Conservation (phyloP, 2,888 invertebrate species). For the Mesochorus sp. region DNA sequence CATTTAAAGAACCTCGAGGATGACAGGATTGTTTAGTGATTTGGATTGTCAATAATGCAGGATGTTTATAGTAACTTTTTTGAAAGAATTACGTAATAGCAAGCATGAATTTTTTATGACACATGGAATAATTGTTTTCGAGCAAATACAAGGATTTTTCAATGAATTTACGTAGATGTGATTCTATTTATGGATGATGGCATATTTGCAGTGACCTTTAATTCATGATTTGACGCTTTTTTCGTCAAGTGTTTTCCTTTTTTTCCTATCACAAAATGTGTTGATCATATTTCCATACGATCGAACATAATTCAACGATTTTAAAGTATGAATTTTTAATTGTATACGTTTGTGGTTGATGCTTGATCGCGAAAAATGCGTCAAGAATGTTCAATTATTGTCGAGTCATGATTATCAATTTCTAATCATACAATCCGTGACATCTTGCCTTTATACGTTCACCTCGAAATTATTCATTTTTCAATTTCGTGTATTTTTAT, state of each 20-base stretch:
- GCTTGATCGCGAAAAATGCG: no score
- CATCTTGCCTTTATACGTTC: background rate
- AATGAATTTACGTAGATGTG: background rate
- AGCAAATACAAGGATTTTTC: background rate
- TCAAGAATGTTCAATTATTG: background rate
- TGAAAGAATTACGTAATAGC: background rate
- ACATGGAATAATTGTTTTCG: background rate
- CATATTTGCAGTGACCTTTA: background rate
- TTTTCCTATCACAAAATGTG: background rate
- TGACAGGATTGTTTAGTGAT: no score
- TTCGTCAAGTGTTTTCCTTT: background rate
- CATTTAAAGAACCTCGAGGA: no score
- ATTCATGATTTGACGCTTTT: background rate
- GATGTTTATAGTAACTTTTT: background rate
- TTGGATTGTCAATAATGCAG: background rate
- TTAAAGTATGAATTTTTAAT: background rate
- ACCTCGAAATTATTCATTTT: background rate
- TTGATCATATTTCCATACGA: background rate
- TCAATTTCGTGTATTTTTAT: background rate
- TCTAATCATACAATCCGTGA: background rate
- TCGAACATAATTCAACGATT: background rate
- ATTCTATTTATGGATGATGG: no score
- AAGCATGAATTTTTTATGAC: background rate
- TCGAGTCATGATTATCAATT: background rate
- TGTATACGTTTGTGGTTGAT: no score